Base-by-base conservation (phyloP, 2,888 invertebrate species). In the Metellina segmentata region DNA sequence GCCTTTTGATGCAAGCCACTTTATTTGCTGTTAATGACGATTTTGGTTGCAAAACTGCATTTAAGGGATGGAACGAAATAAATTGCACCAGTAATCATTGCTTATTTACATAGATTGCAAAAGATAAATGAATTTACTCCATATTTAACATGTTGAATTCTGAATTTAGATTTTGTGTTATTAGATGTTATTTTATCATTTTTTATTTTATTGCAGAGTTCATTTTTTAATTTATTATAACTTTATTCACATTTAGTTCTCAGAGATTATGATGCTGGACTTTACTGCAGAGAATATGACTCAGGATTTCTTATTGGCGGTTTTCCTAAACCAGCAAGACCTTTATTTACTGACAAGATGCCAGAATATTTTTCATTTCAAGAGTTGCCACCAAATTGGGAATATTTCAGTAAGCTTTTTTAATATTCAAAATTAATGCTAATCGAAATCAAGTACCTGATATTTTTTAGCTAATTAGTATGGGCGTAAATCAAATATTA, bases 281-380 rank as follows among this genome's bases (percentile, higher is more conserved):
- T 96, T 7, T 97, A 96, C 94, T 95, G 96, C 49, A 95, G 97
- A 79, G 96, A 96, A 94, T 96, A 96, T 95, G 95, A 96, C 91
- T 94, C 95, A n/a, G 95, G 95, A 20, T 95, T 97, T 88, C 95
- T 97, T 94, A 95, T 96, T 77, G 97, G 97, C 0, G 97, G 97
- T 94, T 97, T 97, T 95, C 96, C 97, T 94, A 95, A 95, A 71
- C 95, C 96, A 93, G 96, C 96, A 9, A 96, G 96, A 94, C 96
- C 97, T 51, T 96, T 96, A 13, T 97, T 96, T 94, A 95, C 95
- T 81, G 94, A 94, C 7, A 95, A 95, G 72, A 94, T 95, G 90
- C 95, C 95, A 8, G 94, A 94, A 34, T 94, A 94, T 51, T 95
- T 86, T 96, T 96, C 95, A 92, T 95, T 94, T 92, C 95, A 96